Conservation (phyloP, 2,113 vertebrate genomes). For the Leptocoma aspasia region DNA sequence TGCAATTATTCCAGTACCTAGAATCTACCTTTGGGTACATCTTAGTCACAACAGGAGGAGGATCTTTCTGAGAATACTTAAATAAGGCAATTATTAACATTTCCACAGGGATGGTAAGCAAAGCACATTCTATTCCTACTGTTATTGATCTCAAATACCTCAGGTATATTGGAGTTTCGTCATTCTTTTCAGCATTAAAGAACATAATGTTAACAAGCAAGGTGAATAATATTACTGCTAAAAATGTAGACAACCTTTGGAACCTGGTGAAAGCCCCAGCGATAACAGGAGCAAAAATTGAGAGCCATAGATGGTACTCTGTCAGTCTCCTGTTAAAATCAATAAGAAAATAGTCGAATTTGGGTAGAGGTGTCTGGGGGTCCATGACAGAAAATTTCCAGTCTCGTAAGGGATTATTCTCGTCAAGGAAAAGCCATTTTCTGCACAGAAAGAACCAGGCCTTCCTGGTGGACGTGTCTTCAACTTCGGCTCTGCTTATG, state of each 20-base stretch:
- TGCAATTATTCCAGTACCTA: neutral
- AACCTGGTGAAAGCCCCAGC: slow-evolving; percentile 47
- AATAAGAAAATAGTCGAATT: slow-evolving; percentile 63
- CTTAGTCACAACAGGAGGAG: neutral
- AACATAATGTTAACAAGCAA: slow-evolving; percentile 70
- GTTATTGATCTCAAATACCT: slow-evolving; percentile 1
- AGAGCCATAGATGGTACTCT: slow-evolving; percentile 64
- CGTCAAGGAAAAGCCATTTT: slow-evolving; percentile 61
- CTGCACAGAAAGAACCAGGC: slow-evolving; percentile 73
- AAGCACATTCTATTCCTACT: slow-evolving; percentile 62
- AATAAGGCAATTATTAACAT: slow-evolving; percentile 56
- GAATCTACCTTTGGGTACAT: neutral
- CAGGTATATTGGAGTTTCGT: neutral
- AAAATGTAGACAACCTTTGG: slow-evolving; percentile 67
- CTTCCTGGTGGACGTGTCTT: slow-evolving; percentile 40
- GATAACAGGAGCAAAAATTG: neutral
- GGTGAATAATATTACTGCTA: slow-evolving; percentile 57
- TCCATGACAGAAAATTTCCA: slow-evolving; percentile 21
- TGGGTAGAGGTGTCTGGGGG: neutral
- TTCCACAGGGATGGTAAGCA: slow-evolving; percentile 62
- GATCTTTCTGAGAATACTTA: slow-evolving; percentile 39
- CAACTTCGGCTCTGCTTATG: slow-evolving; percentile 71
- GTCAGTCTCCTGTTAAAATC: neutral
- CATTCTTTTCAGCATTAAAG: slow-evolving; percentile 14
- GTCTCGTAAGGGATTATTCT: neutral